These are phyloP conservation scores for Andrena marginata DNA, from an alignment of 2,888 invertebrate genomes.

Conservation along the genomic window DNA sequence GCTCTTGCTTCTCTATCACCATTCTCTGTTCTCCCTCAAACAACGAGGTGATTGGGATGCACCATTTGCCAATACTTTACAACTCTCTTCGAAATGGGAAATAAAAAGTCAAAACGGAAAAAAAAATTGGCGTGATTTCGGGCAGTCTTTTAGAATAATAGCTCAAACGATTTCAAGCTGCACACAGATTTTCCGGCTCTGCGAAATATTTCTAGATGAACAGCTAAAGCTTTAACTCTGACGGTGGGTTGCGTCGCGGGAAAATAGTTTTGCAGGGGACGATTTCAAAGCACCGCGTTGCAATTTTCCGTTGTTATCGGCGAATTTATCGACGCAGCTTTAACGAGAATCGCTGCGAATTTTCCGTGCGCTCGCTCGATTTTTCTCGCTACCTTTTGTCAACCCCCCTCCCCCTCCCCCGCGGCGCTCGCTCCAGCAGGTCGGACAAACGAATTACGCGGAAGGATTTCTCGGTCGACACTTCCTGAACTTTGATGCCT, in stretches of 20 bases:
- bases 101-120: not conserved
- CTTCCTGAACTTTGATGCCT: constrained; percentile 54
- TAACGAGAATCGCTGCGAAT: constrained; percentile 7
- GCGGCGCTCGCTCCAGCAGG: not conserved
- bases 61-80: constrained; percentile 10
- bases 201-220: not conserved
- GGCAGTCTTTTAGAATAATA: not conserved
- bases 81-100: not conserved
- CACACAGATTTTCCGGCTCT: constrained; percentile 3
- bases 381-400: not conserved
- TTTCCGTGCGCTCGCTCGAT: constrained; percentile 4
- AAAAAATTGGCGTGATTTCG: not conserved
- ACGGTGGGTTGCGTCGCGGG: not conserved
- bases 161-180: not conserved
- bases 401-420: too few species aligned
- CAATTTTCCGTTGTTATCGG: not conserved
- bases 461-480: constrained; percentile 35
- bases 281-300: constrained; percentile 2
- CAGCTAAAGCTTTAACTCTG: not conserved
- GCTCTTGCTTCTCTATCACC: not conserved
- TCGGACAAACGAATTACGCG: constrained; percentile 51
- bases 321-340: not conserved
- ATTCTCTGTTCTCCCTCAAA: not conserved
- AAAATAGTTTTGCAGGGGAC: not conserved
- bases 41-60: not conserved